phyloP scores from a whole-genome alignment of 2,888 invertebrate genomes.

The Caenorhabditis panamensis region DNA sequence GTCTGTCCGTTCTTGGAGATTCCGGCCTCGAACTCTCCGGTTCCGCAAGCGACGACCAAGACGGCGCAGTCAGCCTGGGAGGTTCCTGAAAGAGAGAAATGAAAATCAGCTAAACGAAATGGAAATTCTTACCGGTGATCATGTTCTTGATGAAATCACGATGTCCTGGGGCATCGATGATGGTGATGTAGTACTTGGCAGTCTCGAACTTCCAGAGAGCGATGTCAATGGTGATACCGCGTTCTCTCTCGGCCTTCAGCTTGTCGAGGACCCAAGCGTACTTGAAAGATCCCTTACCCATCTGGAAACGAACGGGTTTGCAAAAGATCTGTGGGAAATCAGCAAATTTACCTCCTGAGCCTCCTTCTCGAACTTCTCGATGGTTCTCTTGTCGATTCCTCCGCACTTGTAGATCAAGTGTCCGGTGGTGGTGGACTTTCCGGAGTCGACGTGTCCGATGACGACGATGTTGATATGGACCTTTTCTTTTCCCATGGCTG shows the following conservation, averaged over 20 bases:
- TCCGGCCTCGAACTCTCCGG: conserved; percentile 99
- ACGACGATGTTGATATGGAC: conserved; percentile 98
- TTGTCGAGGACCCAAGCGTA: conserved; percentile 99
- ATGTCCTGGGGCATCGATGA: conserved; percentile 99
- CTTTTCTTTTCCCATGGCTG: conserved; percentile 94
- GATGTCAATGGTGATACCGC: conserved; percentile 82
- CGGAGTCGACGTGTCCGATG: conserved; percentile 98
- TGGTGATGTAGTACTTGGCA: conserved; percentile 83
- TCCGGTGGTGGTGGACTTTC: conserved; percentile 96
- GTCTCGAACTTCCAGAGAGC: conserved; percentile 82
- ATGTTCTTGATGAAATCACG: conserved; percentile 99
- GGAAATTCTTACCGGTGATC: conserved; percentile 94
- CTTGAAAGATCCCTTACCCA: conserved; percentile 92
- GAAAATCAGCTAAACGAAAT: background rate
- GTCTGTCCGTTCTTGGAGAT: conserved; percentile 99
- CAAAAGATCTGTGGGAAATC: no score
- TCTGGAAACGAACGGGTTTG: no score
- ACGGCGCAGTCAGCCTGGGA: conserved; percentile 94
- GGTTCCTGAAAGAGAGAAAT: conserved; percentile 71
- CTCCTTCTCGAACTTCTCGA: conserved; percentile 99
- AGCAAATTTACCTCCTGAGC: no score
- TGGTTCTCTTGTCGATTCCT: conserved; percentile 99
- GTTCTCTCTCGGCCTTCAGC: conserved; percentile 87
- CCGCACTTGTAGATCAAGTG: conserved; percentile 99
- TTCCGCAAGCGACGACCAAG: conserved; percentile 97